phyloP scores from a whole-genome alignment of 2,888 invertebrate species.

The Dastarcus helophoroides region DNA sequence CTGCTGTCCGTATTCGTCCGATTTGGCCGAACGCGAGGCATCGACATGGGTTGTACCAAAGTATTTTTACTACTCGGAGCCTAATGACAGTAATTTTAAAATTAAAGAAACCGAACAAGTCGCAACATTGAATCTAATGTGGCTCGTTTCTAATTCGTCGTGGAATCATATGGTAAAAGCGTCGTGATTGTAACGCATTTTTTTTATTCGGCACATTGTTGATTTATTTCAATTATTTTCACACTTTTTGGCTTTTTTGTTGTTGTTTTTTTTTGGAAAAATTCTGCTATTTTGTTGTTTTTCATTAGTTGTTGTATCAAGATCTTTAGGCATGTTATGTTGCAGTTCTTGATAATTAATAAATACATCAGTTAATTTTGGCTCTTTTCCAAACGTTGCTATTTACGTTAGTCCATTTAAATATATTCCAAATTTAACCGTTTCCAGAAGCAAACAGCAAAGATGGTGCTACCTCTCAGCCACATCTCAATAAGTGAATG shows the following conservation, averaged over 20 bases:
- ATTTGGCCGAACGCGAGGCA: slow-evolving; percentile 29
- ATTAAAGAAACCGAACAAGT: slow-evolving; percentile 25
- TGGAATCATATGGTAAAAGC: background rate
- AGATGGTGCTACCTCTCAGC: too few species aligned
- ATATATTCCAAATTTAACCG: slow-evolving; percentile 5
- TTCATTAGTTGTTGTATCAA: too few species aligned
- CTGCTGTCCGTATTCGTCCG: slow-evolving; percentile 20
- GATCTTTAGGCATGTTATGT: too few species aligned
- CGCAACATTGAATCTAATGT: background rate
- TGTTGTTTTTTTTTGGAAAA: too few species aligned
- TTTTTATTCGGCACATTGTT: slow-evolving; percentile 1
- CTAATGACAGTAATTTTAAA: slow-evolving; percentile 31
- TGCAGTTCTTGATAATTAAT: too few species aligned
- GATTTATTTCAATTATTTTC: background rate
- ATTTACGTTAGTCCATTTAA: background rate
- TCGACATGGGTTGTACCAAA: slow-evolving; percentile 32
- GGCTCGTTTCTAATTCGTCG: background rate
- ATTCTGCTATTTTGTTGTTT: too few species aligned
- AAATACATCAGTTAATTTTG: too few species aligned
- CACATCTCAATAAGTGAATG: too few species aligned
- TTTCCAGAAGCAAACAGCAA: too few species aligned
- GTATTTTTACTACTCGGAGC: slow-evolving; percentile 32
- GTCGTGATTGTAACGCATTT: too few species aligned
- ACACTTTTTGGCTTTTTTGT: background rate
- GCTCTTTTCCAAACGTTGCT: too few species aligned